Evolutionary conservation across 2,888 invertebrate species (phyloP), one percentile per base, ranked within the genome.

Genomic region (Dermolepida albohirtum): DNA sequence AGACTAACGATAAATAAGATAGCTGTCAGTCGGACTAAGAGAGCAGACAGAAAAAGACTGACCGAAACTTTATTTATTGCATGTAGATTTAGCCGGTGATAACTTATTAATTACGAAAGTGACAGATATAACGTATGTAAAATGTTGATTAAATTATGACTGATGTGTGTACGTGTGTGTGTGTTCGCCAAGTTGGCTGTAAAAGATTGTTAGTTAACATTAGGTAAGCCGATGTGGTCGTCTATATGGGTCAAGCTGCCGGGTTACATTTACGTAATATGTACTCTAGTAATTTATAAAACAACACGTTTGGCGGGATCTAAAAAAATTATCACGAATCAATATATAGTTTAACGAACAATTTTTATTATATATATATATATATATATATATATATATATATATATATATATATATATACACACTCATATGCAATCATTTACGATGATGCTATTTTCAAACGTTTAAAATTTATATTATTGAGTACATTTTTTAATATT

Each of bases 31-130:
- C 14, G 59, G 34, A 49, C 17, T 11, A 47, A 59, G 44, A 55
- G 39, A 16, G 16, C 11, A 34, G 14, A 34, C 16, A 27, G 34
- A n/a, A 44, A 29, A 59, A 59, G 14, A 62, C 43, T 43, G 47
- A 29, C 47, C 54, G 34, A 62, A 52, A 47, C 49, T 62, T 62
- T 47, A 62, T 62, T 62, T 62, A 62, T 47, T 62, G 44, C 47
- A 47, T 62, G 59, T 62, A 62, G 59, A 62, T 62, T 62, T 16
- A 17, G 34, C 34, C 47, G 11, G 34, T 47, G 59, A 62, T 62
- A 62, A 62, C 59, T 62, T 62, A 62, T 62, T 62, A 62, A 62
- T 62, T 62, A 62, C 59, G 59, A 62, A 62, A 62, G 59, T 34
- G 47, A 47, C 59, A 49, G 59, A 47, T 62, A 29, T 62, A 62